Conservation (phyloP, 2,888 invertebrate species). For the Amblyteles armatorius region DNA sequence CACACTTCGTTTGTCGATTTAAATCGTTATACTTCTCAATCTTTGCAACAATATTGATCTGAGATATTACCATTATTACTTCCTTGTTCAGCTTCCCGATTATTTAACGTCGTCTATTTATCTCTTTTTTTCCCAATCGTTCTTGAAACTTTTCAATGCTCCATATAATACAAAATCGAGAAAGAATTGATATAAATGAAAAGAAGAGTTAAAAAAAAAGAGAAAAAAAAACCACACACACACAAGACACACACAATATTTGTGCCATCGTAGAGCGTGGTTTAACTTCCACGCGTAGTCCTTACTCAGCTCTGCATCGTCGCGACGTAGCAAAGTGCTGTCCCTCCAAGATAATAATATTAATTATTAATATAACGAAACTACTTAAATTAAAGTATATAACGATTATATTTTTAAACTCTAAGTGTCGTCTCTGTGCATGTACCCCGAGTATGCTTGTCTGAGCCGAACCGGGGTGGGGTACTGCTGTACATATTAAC, state of each 20-base stretch:
- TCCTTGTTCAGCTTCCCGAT: conserved; percentile 49
- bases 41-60: conserved; percentile 16
- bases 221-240: conserved; percentile 39
- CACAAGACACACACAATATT: conserved; percentile 59
- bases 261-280: conserved; percentile 84
- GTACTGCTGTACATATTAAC: conserved; percentile 83
- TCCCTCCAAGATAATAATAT: conserved; percentile 84
- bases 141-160: conserved; percentile 34
- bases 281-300: conserved; percentile 81
- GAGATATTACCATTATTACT: conserved; percentile 15
- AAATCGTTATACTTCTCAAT: conserved; percentile 29
- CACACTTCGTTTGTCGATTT: conserved; percentile 27
- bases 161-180: conserved; percentile 16
- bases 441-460: conserved; percentile 77
- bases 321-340: conserved; percentile 84
- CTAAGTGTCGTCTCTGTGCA: conserved; percentile 84
- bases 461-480: conserved; percentile 58
- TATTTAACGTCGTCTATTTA: conserved; percentile 29
- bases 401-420: conserved; percentile 85
- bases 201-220: conserved; percentile 16
- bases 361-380: conserved; percentile 69
- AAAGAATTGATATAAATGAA: conserved; percentile 42
- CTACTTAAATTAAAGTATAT: conserved; percentile 81
- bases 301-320: conserved; percentile 83
- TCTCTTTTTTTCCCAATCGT: conserved; percentile 9